Base-by-base conservation (phyloP, 2,113 vertebrate genomes). In the Illadopsis cleaveri region DNA sequence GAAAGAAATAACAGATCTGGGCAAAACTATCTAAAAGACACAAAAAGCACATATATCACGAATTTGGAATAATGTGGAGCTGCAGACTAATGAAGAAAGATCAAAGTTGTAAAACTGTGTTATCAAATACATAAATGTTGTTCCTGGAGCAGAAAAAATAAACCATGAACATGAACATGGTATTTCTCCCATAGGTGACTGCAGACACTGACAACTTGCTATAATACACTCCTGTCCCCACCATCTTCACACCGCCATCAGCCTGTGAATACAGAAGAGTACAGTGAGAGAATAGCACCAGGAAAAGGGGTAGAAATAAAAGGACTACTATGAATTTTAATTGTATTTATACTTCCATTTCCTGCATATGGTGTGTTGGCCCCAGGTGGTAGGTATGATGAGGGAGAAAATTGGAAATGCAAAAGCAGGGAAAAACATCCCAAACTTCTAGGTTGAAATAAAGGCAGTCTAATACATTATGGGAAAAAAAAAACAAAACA, bases 181-280 rank as follows among this genome's bases (percentile, higher is more conserved):
- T 60, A 23, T 50, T 90, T 51, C 25, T 84, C 30, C 23, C 51
- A 8, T 3, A 56, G 14, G 16, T 25, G 45, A 50, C 30, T 51
- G 10, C 11, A 76, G 57, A 57, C 9, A 19, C 23, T 77, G 17
- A 71, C 11, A 53, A 8, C 15, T 51, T 11, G 1, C 10, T 66
- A 3, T 33, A n/a, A n/a, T 2, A 21, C 1, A 1, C 1, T 1
- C 42, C 4, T 6, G 4, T 38, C 8, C 6, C 35, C 45, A 51
- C 38, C 25, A 47, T 19, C 7, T 51, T 77, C 25, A 10, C 7
- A 47, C 5, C 64, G 15, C 8, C 13, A 69, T 35, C 38, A 44
- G 51, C 3, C 6, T 22, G n/a, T 79, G 25, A 24, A 65, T 8
- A 33, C 11, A 42, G 27, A 56, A 27, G 8, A 50, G 3, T n/a